phyloP scores from a whole-genome alignment of 2,888 invertebrate genomes.

The Drosophila colorata region DNA sequence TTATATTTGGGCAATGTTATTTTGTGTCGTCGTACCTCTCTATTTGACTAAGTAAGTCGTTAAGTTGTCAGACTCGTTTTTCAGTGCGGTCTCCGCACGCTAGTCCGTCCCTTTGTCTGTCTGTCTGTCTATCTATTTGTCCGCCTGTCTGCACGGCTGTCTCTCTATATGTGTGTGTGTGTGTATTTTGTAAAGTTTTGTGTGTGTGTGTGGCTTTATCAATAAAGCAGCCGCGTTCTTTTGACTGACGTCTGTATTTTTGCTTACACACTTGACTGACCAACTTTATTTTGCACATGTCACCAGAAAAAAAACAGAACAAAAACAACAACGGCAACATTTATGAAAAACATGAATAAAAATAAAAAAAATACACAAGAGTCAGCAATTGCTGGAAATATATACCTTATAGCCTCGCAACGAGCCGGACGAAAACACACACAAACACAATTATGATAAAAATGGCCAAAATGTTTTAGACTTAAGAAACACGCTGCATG shows the following conservation, averaged over 20 bases:
- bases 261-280: conserved; percentile 45
- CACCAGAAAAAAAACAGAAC: conserved; percentile 17
- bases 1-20: conserved; percentile 60
- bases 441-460: conserved; percentile 15
- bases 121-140: conserved; percentile 3
- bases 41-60: conserved; percentile 78
- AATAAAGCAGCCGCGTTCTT: conserved; percentile 60
- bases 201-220: conserved; percentile 64
- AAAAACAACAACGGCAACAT: conserved; percentile 2
- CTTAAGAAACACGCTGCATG: conserved; percentile 52
- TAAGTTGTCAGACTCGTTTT: conserved; percentile 76
- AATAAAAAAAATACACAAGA: conserved; percentile 12
- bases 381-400: conserved; percentile 20
- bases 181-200: conserved; percentile 23
- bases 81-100: conserved; percentile 46
- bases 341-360: conserved; percentile 4
- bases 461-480: conserved; percentile 22
- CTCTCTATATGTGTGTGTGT: conserved; percentile 8
- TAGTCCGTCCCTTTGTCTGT: conserved; percentile 11
- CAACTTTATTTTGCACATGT: conserved; percentile 45
- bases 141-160: conserved; percentile 3
- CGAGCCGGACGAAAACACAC: conserved; percentile 22
- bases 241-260: conserved; percentile 37
- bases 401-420: conserved; percentile 37
- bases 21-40: conserved; percentile 60